phyloP scores from a whole-genome alignment of 2,888 invertebrate genomes.

The Cataglyphis cursor region DNA sequence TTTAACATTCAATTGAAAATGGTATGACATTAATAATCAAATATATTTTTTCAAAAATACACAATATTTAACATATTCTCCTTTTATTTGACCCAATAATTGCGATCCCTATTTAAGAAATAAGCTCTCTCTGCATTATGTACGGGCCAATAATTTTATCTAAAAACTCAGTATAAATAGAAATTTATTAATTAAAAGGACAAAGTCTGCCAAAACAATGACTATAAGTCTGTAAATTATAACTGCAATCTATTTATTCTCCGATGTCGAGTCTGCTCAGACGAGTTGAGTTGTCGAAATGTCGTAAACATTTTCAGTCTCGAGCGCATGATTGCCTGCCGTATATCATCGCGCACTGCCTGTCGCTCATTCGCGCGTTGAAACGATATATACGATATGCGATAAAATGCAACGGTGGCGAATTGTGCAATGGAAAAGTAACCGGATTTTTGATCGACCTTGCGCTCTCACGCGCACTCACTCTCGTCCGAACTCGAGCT shows the following conservation, averaged over 20 bases:
- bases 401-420: conserved; percentile 35
- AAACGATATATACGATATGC: conserved; percentile 50
- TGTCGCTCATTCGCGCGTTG: conserved; percentile 43
- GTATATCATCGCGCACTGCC: conserved; percentile 38
- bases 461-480: conserved; percentile 63
- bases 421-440: conserved; percentile 74
- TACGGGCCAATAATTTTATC: neutral
- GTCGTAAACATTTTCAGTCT: conserved; percentile 37
- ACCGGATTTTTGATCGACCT: conserved; percentile 85
- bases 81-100: neutral
- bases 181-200: conserved; percentile 23
- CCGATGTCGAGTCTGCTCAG: neutral
- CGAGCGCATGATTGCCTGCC: conserved; percentile 28
- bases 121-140: neutral
- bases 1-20: neutral
- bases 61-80: neutral
- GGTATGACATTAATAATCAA: neutral
- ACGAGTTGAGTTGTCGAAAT: neutral
- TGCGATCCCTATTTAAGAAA: neutral
- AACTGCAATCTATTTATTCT: conserved; percentile 20
- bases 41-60: neutral
- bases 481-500: neutral
- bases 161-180: neutral
- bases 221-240: neutral
- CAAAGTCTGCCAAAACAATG: neutral